These are phyloP conservation scores for Thalassoma bifasciatum DNA, from an alignment of 2,113 vertebrate genomes.

Conservation along the genomic window DNA sequence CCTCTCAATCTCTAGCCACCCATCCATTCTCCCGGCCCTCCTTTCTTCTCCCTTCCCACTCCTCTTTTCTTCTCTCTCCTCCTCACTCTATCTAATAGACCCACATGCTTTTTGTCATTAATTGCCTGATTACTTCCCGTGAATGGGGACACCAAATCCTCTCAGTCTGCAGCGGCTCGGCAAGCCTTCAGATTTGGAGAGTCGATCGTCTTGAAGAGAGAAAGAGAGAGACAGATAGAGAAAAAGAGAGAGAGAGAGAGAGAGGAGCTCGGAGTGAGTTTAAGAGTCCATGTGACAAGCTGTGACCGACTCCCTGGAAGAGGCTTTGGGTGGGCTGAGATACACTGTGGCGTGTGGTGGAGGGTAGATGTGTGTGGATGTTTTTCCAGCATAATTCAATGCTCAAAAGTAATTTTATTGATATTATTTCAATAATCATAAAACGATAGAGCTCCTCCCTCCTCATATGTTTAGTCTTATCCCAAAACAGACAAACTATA, in stretches of 20 bases:
- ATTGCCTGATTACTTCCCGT: constrained; percentile 82
- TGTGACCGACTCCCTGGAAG: constrained; percentile 65
- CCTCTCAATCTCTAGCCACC: constrained; percentile 24
- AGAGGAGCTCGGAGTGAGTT: constrained; percentile 52
- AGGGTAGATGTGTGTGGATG: background rate
- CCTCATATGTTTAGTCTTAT: constrained; percentile 18
- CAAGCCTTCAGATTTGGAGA: constrained; percentile 75
- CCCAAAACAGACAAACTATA: constrained; percentile 4
- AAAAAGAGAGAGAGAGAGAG: constrained; percentile 17
- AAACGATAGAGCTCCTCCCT: constrained; percentile 27
- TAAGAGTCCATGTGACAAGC: constrained; percentile 69
- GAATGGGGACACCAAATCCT: constrained; percentile 84
- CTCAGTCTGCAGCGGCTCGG: constrained; percentile 67
- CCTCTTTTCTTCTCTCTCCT: constrained; percentile 33
- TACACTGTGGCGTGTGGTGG: constrained; percentile 13
- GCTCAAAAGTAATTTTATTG: constrained; percentile 3
- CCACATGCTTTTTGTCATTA: constrained; percentile 82
- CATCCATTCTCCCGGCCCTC: constrained; percentile 39
- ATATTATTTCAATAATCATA: constrained; percentile 31
- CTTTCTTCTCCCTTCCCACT: constrained; percentile 37
- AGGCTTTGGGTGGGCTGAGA: constrained; percentile 68
- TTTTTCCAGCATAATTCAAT: constrained; percentile 31
- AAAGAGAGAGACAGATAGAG: constrained; percentile 11
- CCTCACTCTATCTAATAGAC: constrained; percentile 77
- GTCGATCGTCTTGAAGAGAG: constrained; percentile 62